Conservation (phyloP, 2,113 vertebrate species). For the Trichomycterus rosablanca region DNA sequence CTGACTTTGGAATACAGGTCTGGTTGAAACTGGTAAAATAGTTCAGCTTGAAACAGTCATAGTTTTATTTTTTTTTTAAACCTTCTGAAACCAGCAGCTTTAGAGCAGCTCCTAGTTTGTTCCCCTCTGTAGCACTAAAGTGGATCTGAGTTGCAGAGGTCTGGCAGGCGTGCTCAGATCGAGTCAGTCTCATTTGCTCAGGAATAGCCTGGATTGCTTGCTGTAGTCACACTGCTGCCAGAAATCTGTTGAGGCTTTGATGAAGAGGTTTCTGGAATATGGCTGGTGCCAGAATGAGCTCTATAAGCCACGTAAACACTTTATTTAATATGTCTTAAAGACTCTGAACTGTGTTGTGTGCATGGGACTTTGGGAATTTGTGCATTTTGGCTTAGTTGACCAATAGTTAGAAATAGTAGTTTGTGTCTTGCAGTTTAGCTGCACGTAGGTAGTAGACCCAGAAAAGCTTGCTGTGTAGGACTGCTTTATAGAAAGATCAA, state of each 20-base stretch:
- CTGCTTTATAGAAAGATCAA: no score
- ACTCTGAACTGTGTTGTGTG: no score
- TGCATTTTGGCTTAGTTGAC: no score
- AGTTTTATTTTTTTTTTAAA: no score
- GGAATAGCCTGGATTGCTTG: slow-evolving; percentile 29
- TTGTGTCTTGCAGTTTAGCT: no score
- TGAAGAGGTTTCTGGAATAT: slow-evolving; percentile 12
- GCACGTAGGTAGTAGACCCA: no score
- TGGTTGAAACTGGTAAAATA: background rate
- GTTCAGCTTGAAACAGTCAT: background rate
- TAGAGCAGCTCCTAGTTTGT: background rate
- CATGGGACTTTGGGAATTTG: no score
- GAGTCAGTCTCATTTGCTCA: slow-evolving; percentile 22
- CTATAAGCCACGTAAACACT: slow-evolving; percentile 23
- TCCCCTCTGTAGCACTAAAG: background rate
- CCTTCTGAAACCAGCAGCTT: background rate
- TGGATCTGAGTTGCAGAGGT: slow-evolving; percentile 1
- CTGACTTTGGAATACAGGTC: background rate
- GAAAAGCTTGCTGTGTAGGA: no score
- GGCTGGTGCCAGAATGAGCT: slow-evolving; percentile 12
- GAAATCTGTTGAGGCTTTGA: slow-evolving; percentile 24
- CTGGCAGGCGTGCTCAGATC: slow-evolving; percentile 16
- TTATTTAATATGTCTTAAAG: no score
- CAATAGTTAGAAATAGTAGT: no score
- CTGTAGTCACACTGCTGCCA: slow-evolving; percentile 24